A percentile compares a stretch with the other conserved stretches of the same genome.
Conservation (phyloP, 2,113 vertebrate genomes). For the Melanocharis versteri region DNA sequence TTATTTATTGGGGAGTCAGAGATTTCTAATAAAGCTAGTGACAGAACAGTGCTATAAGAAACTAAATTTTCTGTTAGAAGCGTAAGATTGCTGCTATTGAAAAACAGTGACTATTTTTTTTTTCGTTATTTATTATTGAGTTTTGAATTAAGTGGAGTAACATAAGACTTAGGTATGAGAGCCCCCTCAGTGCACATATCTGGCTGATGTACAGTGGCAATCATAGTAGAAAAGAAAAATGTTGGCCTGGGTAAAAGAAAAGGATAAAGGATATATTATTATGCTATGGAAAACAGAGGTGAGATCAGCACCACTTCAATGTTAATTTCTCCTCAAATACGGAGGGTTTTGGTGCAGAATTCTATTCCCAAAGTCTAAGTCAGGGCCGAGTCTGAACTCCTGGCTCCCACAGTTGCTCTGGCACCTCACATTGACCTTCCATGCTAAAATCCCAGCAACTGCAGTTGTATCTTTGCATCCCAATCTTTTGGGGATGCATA, state of each 20-base stretch:
- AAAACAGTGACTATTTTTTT: not conserved
- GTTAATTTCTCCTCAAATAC: not conserved
- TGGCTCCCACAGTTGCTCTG: fast-evolving
- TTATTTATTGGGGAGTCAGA: not conserved
- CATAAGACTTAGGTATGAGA: not conserved
- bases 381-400: not conserved
- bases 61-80: not conserved
- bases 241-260: not conserved
- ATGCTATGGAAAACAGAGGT: not conserved
- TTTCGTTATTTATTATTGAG: not conserved
- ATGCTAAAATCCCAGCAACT: not conserved
- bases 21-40: not conserved
- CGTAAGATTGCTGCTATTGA: not conserved
- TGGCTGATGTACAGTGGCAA: not conserved
- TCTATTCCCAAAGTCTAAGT: not conserved
- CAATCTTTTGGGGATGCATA: not conserved
- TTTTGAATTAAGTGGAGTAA: not conserved
- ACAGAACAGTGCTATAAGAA: not conserved
- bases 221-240: not conserved
- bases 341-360: not conserved
- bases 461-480: not conserved
- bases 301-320: not conserved
- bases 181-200: not conserved
- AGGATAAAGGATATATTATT: not conserved
- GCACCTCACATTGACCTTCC: not conserved